Conservation (phyloP, 1,140 invertebrate genomes). For the Drosophila trapezifrons region DNA sequence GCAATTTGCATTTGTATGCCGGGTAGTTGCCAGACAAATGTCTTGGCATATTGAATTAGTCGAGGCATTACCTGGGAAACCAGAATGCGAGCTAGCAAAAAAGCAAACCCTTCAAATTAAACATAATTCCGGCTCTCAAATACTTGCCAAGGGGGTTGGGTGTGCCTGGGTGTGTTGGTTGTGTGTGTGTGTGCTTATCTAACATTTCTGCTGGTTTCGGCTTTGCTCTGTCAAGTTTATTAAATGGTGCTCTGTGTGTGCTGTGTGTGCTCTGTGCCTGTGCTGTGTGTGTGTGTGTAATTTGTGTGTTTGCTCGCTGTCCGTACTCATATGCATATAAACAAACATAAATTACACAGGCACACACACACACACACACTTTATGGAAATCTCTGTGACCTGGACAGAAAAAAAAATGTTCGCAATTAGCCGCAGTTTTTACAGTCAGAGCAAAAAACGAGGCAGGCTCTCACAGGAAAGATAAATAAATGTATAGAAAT, state of each 20-base stretch:
- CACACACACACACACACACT: slow-evolving; percentile 17
- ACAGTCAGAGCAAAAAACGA: slow-evolving; percentile 14
- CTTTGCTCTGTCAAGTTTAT: slow-evolving; percentile 64
- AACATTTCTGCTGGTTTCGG: slow-evolving; percentile 44
- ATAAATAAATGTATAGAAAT: slow-evolving; percentile 49
- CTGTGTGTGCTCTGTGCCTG: slow-evolving; percentile 6
- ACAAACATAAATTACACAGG: slow-evolving; percentile 76
- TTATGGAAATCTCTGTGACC: slow-evolving; percentile 70
- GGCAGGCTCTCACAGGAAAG: slow-evolving; percentile 20
- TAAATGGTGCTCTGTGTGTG: slow-evolving; percentile 45
- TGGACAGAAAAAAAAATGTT: slow-evolving; percentile 54
- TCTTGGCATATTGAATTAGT: slow-evolving; percentile 35
- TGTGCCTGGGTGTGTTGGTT: neutral
- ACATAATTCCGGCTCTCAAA: slow-evolving; percentile 37
- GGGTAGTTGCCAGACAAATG: slow-evolving; percentile 34
- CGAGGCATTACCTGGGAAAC: neutral
- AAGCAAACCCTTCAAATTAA: slow-evolving; percentile 31
- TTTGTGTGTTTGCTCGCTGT: slow-evolving; percentile 55
- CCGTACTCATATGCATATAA: slow-evolving; percentile 75
- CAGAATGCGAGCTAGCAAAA: slow-evolving; percentile 6
- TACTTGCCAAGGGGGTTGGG: neutral
- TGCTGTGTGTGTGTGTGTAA: slow-evolving; percentile 28
- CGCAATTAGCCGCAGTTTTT: slow-evolving; percentile 74
- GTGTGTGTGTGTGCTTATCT: slow-evolving; percentile 36
- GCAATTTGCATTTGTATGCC: slow-evolving; percentile 26